Base-by-base conservation (phyloP, 2,888 invertebrate species). In the Cancer borealis region DNA sequence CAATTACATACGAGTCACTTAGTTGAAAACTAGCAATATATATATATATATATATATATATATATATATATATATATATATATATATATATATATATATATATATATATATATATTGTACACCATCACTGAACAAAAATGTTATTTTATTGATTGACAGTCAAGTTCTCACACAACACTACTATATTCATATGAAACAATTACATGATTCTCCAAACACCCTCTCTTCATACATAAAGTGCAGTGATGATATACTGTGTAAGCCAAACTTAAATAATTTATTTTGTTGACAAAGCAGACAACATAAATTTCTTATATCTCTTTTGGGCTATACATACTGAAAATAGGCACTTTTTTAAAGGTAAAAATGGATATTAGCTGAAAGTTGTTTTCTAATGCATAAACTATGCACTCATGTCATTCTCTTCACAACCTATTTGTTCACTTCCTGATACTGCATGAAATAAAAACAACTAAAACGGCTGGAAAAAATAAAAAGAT, bases 321-420 rank as follows among this genome's bases (percentile, higher is more conserved):
- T 46, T 91, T 91, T 93, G 79, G 91, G 93, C 95, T 93, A 92
- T 92, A 92, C 93, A 92, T 93, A 95, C 84, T 92, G 92, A 95
- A 95, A 95, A 93, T 90, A 95, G 95, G 95, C 95, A 95, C 95
- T 95, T 95, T 92, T 30, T 95, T 93, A 95, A 92, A 92, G 45
- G 45, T 91, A 79, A 93, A 95, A 93, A 93, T 94, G 91, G 95
- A 92, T 93, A 95, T 73, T 93, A 91, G 47, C 93, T 88, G 91
- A 46, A 73, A 92, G 54, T 91, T 92, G 46, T 91, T 92, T 93
- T 88, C 92, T 66, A 66, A 94, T 92, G 92, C 88, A 92, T 92
- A 26, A 91, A 92, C 92, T 94, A 88, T 92, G 73, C 73, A 47
- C 88, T 91, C 87, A 92, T 92, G 92, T 92, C 90, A 94, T 92